A percentile compares a stretch with the other conserved stretches of the same genome.
These are phyloP conservation scores for Homarus gammarus DNA, from an alignment of 2,888 invertebrate species.

Conservation along the genomic window DNA sequence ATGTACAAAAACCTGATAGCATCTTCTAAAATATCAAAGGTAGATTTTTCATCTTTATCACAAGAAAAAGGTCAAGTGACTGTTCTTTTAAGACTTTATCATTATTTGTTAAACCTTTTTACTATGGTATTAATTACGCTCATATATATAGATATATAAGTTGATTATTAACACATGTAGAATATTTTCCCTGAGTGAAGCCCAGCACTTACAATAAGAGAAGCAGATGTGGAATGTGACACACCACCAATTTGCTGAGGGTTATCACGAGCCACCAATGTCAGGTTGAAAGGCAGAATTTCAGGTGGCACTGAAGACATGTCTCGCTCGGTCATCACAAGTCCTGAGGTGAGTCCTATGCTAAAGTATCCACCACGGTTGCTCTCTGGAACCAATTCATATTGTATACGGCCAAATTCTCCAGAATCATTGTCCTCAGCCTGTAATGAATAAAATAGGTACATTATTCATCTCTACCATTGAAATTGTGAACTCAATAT, in stretches of 20 bases:
- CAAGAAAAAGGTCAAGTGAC: too few relatives aligned
- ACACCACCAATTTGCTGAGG: constrained; percentile 83
- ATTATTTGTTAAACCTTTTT: too few relatives aligned
- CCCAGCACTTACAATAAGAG: constrained; percentile 83
- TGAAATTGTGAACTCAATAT: too few relatives aligned
- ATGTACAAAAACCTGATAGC: too few relatives aligned
- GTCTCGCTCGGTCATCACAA: constrained; percentile 86
- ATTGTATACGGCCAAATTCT: constrained; percentile 88
- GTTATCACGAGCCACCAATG: constrained; percentile 87
- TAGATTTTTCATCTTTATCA: too few relatives aligned
- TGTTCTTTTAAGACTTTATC: too few relatives aligned
- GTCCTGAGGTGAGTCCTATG: constrained; percentile 87
- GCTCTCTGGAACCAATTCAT: constrained; percentile 79
- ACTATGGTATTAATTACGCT: too few relatives aligned
- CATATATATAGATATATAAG: too few relatives aligned
- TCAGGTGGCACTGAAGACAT: constrained; percentile 85
- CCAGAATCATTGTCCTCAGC: constrained; percentile 93
- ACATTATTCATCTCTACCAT: too few relatives aligned
- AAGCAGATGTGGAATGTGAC: constrained; percentile 84
- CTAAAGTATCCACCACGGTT: constrained; percentile 84
- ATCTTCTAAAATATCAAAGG: too few relatives aligned
- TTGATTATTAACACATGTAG: too few relatives aligned
- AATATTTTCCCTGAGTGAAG: too few relatives aligned
- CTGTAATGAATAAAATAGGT: constrained; percentile 78
- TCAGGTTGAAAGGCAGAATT: constrained; percentile 87